Base-by-base conservation (phyloP, 2,797 vertebrate species). In the Enteromius thamalakanensis region DNA sequence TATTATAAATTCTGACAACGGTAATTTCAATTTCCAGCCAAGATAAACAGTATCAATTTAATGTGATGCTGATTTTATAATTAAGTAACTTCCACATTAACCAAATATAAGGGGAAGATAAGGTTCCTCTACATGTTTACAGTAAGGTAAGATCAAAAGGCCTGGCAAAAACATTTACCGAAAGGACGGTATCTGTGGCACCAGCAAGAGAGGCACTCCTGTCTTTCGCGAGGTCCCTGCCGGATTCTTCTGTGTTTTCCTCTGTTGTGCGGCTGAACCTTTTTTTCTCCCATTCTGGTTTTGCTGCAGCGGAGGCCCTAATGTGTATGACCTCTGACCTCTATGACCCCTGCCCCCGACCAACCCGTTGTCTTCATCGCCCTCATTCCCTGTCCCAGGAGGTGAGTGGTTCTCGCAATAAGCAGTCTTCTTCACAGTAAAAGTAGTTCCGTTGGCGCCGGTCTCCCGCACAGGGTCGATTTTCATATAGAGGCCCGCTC, bases 351-450 rank as follows among this genome's bases (percentile, higher is more conserved):
- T 91, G 64, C 92, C 94, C 42, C 90, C 94, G 67, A 92, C 93
- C 90, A 92, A 90, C 45, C 93, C 88, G 15, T 92, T 94, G 81
- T 93, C 94, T 29, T 95, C 94, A 0, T 97, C 96, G 29, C 92
- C 92, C 6, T 94, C 93, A 11, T 90, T 91, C 26, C 93, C 90
- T 19, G 84, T 88, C 7, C 95, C 94, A 0, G 95, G 94, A 0
- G 98, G 98, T 0, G 97, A 98, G 86, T 99, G 98, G 65, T 94
- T 96, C 91, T 94, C 97, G 32, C 98, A 99, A 89, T 95, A 99
- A 74, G 97, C 98, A 0, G 98, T 99, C 91, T 99, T 99, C 88
- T 97, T 98, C 87, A 99, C 98, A 0, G 97, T 97, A 92, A 99
- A 99, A 0, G 96, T 99, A 1, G 97, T 99, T 12, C 97, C 97